A percentile compares a stretch with the other conserved stretches of the same genome.
These are phyloP conservation scores for Hypercompe scribonia DNA, from an alignment of 2,888 invertebrate species.

Conservation along the genomic window DNA sequence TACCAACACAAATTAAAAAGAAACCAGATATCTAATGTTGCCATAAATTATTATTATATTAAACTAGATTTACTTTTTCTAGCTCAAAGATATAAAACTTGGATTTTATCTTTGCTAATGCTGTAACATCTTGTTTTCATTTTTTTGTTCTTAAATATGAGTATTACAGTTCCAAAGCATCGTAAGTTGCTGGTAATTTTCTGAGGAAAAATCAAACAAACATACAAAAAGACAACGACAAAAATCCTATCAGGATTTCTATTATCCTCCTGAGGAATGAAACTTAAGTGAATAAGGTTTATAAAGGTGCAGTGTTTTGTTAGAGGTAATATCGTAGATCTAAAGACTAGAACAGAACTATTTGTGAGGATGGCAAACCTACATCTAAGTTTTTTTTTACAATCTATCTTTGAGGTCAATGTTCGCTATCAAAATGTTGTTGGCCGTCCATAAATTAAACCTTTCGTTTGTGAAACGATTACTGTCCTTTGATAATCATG, in stretches of 20 bases:
- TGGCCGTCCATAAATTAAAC: conserved; percentile 28
- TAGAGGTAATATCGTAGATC: neutral
- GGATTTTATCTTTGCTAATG: neutral
- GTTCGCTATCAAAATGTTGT: conserved; percentile 5
- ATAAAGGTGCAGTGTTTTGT: neutral
- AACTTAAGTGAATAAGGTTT: neutral
- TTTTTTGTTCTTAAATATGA: neutral
- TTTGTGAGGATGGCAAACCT: conserved; percentile 35
- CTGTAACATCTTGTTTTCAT: neutral
- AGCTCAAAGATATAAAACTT: neutral
- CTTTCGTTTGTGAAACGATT: conserved; percentile 38
- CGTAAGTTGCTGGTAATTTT: neutral
- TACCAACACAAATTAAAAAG: neutral
- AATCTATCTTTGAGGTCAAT: conserved; percentile 25
- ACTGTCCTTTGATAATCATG: conserved; percentile 29
- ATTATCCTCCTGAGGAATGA: neutral
- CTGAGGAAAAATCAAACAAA: neutral
- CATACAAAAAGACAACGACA: neutral
- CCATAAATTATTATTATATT: neutral
- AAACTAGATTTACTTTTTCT: neutral
- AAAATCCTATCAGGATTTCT: neutral
- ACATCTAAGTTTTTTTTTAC: conserved; percentile 22
- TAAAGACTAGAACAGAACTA: conserved; percentile 35
- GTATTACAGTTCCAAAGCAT: neutral
- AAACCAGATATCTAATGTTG: neutral